Evolutionary conservation across 2,888 invertebrate species (phyloP), one percentile per base, ranked within the genome.

Genomic region (Sinotaia quadrata): DNA sequence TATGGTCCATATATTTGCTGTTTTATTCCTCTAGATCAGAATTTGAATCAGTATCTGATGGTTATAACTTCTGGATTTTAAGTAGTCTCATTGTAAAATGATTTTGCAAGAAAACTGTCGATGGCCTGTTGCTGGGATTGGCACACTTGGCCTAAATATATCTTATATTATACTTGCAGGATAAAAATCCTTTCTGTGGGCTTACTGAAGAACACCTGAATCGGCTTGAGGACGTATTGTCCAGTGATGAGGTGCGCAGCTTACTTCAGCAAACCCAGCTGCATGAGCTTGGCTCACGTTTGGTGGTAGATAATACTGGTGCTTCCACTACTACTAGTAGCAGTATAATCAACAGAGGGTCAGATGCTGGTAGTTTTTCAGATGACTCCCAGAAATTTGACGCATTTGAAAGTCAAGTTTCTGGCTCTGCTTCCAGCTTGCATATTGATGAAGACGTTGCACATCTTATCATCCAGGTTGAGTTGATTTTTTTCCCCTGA

Each of bases 141-240:
- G n/a, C n/a, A n/a, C n/a, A n/a, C n/a, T n/a, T n/a, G n/a, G n/a
- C n/a, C n/a, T n/a, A n/a, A n/a, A n/a, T n/a, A n/a, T n/a, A n/a
- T n/a, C n/a, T n/a, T n/a, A 12, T 18, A 24, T 15, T 71, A 54
- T 62, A 62, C 27, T 63, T 69, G 24, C 72, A 81, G 79, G 81
- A 81, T 41, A 84, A 84, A 67, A 84, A 83, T 61, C 81, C 81
- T 27, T 82, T 84, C 67, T 80, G 81, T 72, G 80, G 72, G 4
- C 78, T 84, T 52, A 80, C 81, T 15, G 83, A 84, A 68, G 84
- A 84, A 62, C 83, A 83, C 62, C 65, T 84, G 36, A 81, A 74
- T 69, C 79, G 81, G 60, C 68, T 84, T 21, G 84, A 82, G 67
- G 82, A 82, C 49, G 82, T 83, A 21, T 69, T 84, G 51, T 78